Evolutionary conservation across 2,888 invertebrate species (phyloP), one percentile per base, ranked within the genome.

Genomic region (Alitta virens): DNA sequence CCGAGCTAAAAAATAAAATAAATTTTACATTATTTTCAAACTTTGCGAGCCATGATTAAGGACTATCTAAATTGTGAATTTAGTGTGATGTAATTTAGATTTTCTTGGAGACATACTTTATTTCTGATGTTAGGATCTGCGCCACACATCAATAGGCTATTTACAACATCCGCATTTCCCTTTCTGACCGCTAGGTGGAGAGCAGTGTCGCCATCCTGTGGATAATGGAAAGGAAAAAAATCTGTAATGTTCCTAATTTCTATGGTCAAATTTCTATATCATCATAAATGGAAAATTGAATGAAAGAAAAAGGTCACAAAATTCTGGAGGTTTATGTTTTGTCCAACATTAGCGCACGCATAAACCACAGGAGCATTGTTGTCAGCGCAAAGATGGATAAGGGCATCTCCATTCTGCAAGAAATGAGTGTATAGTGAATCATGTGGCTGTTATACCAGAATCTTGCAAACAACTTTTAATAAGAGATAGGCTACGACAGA

Each of bases 171-270:
- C n/a, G 68, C 56, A 7, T 69, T 68, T 23, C 69, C 71, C 24
- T 54, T 46, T 43, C 71, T 63, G 9, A 75, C 75, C 1, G 77
- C 74, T 21, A 75, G 57, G 57, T 77, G 77, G 24, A 77, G 63
- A 0, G 75, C 75, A 14, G 75, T 73, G 60, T 76, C 75, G 2
- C 75, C 73, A 54, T 70, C 66, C 77, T 77, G 65, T 12, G 26
- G 27, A 5, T 21, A 26, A 43, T 56, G 21, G 38, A n/a, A 12
- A n/a, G n/a, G n/a, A n/a, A n/a, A n/a, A n/a, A n/a, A n/a, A n/a
- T n/a, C n/a, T n/a, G n/a, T n/a, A n/a, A n/a, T 5, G 33, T 12
- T 33, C 7, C 33, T 12, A 33, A 33, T 33, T 33, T 33, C 33
- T 33, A 7, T 33, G 33, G 12, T 33, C 33, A 33, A 12, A 33